Percentiles rank a stretch among this genome's conserved stretches.
phyloP scores from a whole-genome alignment of 23 tunicate species.

The Botrylloides violaceus region DNA sequence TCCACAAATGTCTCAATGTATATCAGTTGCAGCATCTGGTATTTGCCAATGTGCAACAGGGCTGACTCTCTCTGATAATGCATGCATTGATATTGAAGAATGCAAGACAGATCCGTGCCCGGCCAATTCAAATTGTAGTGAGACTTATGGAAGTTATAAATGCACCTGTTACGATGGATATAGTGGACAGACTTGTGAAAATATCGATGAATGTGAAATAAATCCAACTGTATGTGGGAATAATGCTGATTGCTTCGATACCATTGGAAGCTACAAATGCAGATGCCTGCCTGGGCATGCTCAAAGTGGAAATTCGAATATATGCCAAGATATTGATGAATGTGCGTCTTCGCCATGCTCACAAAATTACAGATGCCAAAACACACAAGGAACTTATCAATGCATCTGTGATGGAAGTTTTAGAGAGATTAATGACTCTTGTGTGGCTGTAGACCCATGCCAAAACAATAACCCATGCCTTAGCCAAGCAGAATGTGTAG shows the following conservation, averaged over 20 bases:
- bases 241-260: neutral
- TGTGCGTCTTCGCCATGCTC: neutral
- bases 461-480: neutral
- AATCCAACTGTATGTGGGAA: neutral
- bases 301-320: neutral
- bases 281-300: slow-evolving; percentile 7
- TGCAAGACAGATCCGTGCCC: neutral
- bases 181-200: neutral
- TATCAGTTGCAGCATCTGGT: neutral
- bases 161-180: neutral
- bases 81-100: neutral
- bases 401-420: neutral
- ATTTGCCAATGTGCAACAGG: neutral
- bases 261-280: slow-evolving; percentile 11
- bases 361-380: neutral
- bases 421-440: neutral
- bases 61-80: neutral
- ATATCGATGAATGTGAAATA: neutral
- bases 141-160: neutral
- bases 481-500: neutral
- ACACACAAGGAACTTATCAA: neutral
- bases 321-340: slow-evolving; percentile 29
- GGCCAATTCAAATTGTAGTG: neutral
- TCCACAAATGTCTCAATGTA: slow-evolving; percentile 7
- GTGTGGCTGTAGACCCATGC: neutral